These are phyloP conservation scores for Epistrophe eligans DNA, from an alignment of 2,888 invertebrate species.

Conservation along the genomic window DNA sequence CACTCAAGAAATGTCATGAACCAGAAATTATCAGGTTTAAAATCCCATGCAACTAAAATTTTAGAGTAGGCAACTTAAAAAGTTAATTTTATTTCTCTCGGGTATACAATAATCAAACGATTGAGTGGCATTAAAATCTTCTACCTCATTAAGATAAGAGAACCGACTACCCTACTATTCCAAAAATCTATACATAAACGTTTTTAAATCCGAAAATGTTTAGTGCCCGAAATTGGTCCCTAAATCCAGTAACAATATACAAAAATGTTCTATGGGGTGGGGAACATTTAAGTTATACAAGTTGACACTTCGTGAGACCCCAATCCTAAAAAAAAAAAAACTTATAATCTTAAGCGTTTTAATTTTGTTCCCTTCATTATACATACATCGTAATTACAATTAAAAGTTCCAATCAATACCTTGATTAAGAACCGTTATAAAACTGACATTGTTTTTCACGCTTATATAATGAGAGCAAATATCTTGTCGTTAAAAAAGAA, in stretches of 20 bases:
- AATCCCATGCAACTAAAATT: no score
- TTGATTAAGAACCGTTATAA: conserved; percentile 12
- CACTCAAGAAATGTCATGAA: no score
- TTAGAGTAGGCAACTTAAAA: no score
- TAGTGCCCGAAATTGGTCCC: neutral
- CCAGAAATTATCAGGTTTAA: no score
- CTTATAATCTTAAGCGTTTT: neutral
- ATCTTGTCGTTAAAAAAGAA: neutral
- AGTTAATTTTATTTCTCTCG: no score
- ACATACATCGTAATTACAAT: neutral
- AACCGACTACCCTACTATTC: no score
- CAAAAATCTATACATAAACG: no score
- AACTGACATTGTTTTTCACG: neutral
- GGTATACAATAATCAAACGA: no score
- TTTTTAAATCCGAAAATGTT: no score
- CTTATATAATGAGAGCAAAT: conserved; percentile 21
- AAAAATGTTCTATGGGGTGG: neutral
- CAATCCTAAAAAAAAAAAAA: neutral
- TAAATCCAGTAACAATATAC: neutral
- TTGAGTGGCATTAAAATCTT: no score
- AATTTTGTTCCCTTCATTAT: neutral
- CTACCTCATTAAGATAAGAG: no score
- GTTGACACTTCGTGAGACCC: conserved; percentile 4
- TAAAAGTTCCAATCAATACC: conserved; percentile 11
- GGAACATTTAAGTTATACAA: neutral